phyloP scores from a whole-genome alignment of 2,797 vertebrate genomes.

The Anableps anableps region DNA sequence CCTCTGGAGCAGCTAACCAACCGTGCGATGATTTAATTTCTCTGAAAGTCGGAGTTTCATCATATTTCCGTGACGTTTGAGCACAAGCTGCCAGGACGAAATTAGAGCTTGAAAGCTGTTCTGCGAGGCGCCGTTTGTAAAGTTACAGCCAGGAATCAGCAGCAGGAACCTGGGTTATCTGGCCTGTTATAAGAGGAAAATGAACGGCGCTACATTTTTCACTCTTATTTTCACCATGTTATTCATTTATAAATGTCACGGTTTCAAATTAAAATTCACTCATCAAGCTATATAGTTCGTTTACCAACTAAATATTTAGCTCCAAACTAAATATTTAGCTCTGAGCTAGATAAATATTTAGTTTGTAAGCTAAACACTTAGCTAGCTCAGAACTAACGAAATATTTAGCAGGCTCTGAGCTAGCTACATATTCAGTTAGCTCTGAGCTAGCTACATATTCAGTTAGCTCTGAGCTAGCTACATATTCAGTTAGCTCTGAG shows the following conservation, averaged over 20 bases:
- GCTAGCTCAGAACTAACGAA: no score
- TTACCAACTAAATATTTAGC: neutral
- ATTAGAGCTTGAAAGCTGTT: neutral
- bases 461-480: no score
- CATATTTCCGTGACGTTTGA: constrained; percentile 62
- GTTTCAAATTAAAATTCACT: neutral
- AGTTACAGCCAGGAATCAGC: neutral
- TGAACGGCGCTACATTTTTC: neutral
- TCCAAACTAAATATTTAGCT: neutral
- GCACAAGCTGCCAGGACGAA: constrained; percentile 16
- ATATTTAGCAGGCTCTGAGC: no score
- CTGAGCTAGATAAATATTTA: no score
- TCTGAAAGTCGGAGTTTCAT: constrained; percentile 57
- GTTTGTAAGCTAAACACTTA: no score
- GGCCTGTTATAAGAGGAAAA: neutral
- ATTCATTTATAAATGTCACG: no score
- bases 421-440: no score
- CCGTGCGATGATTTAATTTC: constrained; percentile 56
- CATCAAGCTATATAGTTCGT: no score
- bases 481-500: no score
- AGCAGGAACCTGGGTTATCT: neutral
- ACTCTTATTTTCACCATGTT: neutral
- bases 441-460: no score
- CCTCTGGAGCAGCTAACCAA: constrained; percentile 56
- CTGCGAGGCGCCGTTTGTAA: no score